phyloP scores from a whole-genome alignment of 1,140 invertebrate species.

The Uloborus diversus region DNA sequence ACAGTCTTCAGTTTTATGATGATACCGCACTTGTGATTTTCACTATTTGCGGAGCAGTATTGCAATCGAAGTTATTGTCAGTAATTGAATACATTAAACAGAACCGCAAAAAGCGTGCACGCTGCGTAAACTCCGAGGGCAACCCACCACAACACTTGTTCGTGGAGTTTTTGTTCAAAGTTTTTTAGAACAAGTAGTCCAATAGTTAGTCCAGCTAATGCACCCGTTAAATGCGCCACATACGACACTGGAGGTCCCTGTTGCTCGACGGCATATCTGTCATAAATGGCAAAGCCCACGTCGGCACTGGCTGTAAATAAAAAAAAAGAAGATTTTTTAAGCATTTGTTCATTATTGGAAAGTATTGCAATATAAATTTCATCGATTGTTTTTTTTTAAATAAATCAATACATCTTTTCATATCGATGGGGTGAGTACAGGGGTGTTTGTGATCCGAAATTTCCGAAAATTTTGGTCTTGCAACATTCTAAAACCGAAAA shows the following conservation, averaged over 20 bases:
- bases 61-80: constrained; percentile 60
- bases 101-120: constrained; percentile 78
- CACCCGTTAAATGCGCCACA: constrained; percentile 87
- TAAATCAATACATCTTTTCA: no score
- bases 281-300: constrained; percentile 82
- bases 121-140: constrained; percentile 72
- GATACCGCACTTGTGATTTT: neutral
- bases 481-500: no score
- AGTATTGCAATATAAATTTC: neutral
- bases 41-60: neutral
- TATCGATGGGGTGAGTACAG: no score
- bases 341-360: no score
- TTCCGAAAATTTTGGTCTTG: no score
- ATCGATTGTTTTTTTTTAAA: no score
- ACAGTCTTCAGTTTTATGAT: no score
- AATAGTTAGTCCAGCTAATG: constrained; percentile 88
- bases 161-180: constrained; percentile 84
- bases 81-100: constrained; percentile 76
- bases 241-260: constrained; percentile 75
- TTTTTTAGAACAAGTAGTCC: constrained; percentile 91
- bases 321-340: constrained; percentile 71
- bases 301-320: constrained; percentile 76
- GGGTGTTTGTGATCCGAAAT: no score
- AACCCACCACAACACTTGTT: constrained; percentile 84
- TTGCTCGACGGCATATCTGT: constrained; percentile 73